Percentiles rank a stretch among this genome's conserved stretches.
Conservation (phyloP, 2,888 invertebrate species). For the Pomacea canaliculata region DNA sequence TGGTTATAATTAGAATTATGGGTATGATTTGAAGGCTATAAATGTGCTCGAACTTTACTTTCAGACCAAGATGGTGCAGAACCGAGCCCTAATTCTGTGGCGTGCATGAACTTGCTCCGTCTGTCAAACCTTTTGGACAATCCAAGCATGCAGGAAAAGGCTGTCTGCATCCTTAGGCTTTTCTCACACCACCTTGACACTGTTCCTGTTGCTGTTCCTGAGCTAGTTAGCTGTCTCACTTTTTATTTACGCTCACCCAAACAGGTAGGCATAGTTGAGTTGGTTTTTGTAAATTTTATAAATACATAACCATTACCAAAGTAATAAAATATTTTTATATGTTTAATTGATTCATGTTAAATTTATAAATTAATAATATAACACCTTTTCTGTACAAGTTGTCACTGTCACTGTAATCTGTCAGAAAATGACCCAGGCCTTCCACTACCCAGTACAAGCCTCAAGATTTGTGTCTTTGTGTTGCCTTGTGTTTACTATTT, state of each 20-base stretch:
- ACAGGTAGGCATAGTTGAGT: constrained; percentile 74
- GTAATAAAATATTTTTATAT: no score
- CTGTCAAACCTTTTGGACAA: constrained; percentile 81
- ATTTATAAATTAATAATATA: no score
- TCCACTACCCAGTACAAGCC: no score
- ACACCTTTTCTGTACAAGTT: no score
- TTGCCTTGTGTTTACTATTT: no score
- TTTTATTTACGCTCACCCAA: constrained; percentile 78
- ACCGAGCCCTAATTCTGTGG: constrained; percentile 91
- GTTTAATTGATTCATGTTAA: no score
- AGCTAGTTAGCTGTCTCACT: constrained; percentile 82
- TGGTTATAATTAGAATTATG: no score
- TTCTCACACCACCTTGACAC: constrained; percentile 40
- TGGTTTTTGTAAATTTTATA: no score
- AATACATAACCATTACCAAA: no score
- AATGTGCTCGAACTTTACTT: background rate
- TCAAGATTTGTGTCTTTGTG: no score
- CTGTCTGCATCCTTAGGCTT: constrained; percentile 74
- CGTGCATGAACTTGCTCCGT: constrained; percentile 80
- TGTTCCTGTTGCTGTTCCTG: constrained; percentile 78
- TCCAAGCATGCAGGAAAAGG: constrained; percentile 73
- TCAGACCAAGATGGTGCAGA: constrained; percentile 94
- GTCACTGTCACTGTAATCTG: no score
- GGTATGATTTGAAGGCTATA: background rate
- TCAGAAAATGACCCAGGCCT: no score